Base-by-base conservation (phyloP, 2,113 vertebrate species). In the Lagopus muta region DNA sequence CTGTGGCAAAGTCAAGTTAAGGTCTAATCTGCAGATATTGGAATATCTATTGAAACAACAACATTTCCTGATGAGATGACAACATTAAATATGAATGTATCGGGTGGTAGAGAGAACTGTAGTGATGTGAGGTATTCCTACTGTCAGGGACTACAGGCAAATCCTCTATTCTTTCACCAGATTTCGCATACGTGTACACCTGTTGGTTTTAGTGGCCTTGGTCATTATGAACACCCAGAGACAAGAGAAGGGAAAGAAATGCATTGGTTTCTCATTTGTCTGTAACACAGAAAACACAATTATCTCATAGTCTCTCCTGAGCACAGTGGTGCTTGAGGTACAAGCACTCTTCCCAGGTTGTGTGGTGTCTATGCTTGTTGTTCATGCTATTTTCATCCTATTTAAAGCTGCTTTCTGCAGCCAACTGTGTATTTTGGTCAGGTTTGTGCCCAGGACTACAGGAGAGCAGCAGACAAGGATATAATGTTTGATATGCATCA, bases 171-270 rank as follows among this genome's bases (percentile, higher is more conserved):
- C 48, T 79, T 52, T 17, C 27, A 34, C 16, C 24, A 57, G 36
- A 28, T 48, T 87, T 87, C 60, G 3, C 2, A 32, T 5, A 5
- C 34, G n/a, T 61, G 45, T 57, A 11, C 17, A 43, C 24, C 28
- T 71, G 16, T 8, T 47, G 32, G 7, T 55, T 34, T 69, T 61
- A 24, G 2, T 20, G 38, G 32, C 2, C 0, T 11, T 47, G 22
- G 54, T 86, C 19, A 21, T 7, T 0, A 28, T 1, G 0, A 43
- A 14, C 32, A 34, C 27, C 11, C 10, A 15, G 22, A 57, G 11
- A 25, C 38, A 60, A 78, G 19, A 48, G 58, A 73, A 70, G 21
- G 17, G 54, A 70, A 79, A 45, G 24, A 76, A 92, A 78, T 16
- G 1, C 13, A 45, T 27, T 43, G 11, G 6, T 54, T 86, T 81